Evolutionary conservation across 2,888 invertebrate species (phyloP).

Genomic region (Leptinotarsa rubiginosa): DNA sequence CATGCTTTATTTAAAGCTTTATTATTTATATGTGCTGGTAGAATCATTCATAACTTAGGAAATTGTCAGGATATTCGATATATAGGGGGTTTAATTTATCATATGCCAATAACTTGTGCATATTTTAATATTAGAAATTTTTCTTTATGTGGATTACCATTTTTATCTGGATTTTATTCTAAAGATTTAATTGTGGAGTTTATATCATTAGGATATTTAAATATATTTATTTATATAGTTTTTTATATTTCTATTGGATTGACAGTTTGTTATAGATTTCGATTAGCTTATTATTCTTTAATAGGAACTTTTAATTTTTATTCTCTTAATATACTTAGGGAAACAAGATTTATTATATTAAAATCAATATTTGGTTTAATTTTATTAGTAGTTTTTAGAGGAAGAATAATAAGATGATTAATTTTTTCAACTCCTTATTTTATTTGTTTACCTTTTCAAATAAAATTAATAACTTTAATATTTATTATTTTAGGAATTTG

Average conservation of each 20-base stretch:
- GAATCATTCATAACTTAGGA: constrained; percentile 74
- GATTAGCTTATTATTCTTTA: constrained; percentile 70
- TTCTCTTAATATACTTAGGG: constrained; percentile 67
- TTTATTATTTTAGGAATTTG: constrained; percentile 66
- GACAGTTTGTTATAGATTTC: constrained; percentile 63
- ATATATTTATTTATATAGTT: constrained; percentile 70
- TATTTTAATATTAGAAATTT: constrained; percentile 64
- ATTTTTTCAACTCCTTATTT: constrained; percentile 69
- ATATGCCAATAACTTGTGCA: constrained; percentile 69
- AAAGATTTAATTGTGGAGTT: constrained; percentile 74
- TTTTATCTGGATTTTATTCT: constrained; percentile 71
- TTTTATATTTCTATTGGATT: constrained; percentile 72
- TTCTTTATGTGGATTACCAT: constrained; percentile 65
- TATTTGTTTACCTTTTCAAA: constrained; percentile 69
- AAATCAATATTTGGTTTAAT: constrained; percentile 63
- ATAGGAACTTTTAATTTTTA: constrained; percentile 68
- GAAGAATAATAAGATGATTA: constrained; percentile 69
- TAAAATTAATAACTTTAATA: constrained; percentile 71
- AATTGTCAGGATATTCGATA: constrained; percentile 78
- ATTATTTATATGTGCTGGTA: constrained; percentile 79
- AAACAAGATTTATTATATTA: constrained; percentile 68
- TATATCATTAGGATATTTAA: constrained; percentile 68
- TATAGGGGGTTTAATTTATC: constrained; percentile 68
- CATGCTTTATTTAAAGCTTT: constrained; percentile 83
- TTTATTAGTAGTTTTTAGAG: constrained; percentile 69